Base-by-base conservation (phyloP, 2,113 vertebrate genomes). In the Dolichallabes microphthalmus region DNA sequence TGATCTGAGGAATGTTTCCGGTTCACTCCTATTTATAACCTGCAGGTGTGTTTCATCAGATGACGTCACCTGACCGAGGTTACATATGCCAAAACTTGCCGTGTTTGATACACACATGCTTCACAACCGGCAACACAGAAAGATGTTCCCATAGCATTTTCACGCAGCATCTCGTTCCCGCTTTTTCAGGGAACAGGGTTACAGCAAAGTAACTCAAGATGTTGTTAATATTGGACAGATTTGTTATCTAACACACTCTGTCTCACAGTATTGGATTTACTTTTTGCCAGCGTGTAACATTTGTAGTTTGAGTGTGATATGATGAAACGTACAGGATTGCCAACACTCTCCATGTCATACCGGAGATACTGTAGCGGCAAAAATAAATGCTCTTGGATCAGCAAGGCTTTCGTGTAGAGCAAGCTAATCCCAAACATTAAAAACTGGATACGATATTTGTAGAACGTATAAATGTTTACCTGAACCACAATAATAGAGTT, bases 381-480 rank as follows among this genome's bases (percentile, higher is more conserved):
- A 61, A 45, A 74, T 45, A 27, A 74, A 74, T 6, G 22, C 32
- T 50, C 22, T 3, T n/a, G 45, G 12, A 74, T 52, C 50, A 52
- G 30, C 69, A 61, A 3, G 10, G 69, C 57, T 75, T 57, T 32
- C 22, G 57, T 75, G 39, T 6, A 3, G 39, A 52, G 45, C 2
- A 12, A 74, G n/a, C 69, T 83, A 20, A 84, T 84, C 71, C 39
- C 3, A 63, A 76, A 63, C 39, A 6, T 50, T 60, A 27, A 83
- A 74, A 75, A 83, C 30, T 76, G 35, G 57, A 52, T 63, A 50
- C 7, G 22, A 61, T 83, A 83, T 83, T 74, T 60, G 71, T 27
- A 52, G 69, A 83, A 76, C 22, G 58, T 63, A 76, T 83, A 83
- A 83, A 83, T 83, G 71, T 83, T 83, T 83, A 83, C 63, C 32